Percentiles rank a stretch among this genome's conserved stretches.
Conservation (phyloP, 2,113 vertebrate genomes). For the Ameiurus melas region DNA sequence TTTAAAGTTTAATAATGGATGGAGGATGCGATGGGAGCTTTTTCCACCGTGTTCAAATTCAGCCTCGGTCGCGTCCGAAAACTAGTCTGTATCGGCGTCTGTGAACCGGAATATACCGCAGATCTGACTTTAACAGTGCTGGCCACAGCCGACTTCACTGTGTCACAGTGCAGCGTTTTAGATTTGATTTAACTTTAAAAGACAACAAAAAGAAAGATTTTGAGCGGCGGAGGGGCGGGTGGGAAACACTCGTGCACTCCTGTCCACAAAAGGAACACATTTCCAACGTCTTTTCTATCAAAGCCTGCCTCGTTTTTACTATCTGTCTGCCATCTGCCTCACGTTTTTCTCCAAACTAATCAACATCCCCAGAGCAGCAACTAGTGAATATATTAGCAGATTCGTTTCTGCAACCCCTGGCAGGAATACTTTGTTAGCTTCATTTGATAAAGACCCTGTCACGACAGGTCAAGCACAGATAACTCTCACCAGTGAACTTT, state of each 20-base stretch:
- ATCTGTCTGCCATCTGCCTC: background rate
- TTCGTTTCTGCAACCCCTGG: background rate
- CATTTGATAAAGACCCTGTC: background rate
- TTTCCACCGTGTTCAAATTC: too few relatives aligned
- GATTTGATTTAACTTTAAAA: background rate
- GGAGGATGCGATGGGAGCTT: background rate
- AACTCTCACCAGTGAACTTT: constrained; percentile 17
- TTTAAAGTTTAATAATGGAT: background rate
- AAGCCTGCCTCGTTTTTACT: background rate
- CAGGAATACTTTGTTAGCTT: background rate
- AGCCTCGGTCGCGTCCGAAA: background rate
- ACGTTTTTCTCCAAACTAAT: background rate
- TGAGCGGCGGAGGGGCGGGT: too few relatives aligned
- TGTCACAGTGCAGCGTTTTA: background rate
- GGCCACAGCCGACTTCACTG: background rate
- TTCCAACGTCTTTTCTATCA: background rate
- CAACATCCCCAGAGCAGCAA: background rate
- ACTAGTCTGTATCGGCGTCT: background rate
- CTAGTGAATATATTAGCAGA: background rate
- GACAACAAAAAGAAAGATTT: background rate
- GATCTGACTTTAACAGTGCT: background rate
- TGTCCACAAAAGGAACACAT: background rate
- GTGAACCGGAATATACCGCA: background rate
- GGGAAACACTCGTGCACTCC: background rate
- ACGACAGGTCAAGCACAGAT: background rate